A percentile compares a stretch with the other conserved stretches of the same genome.
phyloP scores from a whole-genome alignment of 2,888 invertebrate genomes.

The Ornithoptera alexandrae region DNA sequence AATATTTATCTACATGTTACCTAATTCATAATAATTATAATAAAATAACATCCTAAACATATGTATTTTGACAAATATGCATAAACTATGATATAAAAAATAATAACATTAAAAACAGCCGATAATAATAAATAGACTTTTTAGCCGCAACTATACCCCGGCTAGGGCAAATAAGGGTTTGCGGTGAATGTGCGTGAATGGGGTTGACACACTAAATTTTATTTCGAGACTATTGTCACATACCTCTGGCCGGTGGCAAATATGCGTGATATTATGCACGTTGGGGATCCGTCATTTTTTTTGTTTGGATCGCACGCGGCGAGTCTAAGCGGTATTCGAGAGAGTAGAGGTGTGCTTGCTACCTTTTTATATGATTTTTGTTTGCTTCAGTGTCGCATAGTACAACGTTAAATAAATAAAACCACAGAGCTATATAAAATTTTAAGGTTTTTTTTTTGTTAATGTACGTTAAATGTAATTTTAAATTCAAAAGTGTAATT shows the following conservation, averaged over 20 bases:
- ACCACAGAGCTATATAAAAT: background rate
- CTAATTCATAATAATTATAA: background rate
- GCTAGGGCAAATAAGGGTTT: constrained; percentile 17
- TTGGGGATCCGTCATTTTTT: constrained; percentile 27
- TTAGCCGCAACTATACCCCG: constrained; percentile 27
- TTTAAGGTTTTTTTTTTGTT: no score
- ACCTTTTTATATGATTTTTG: constrained; percentile 18
- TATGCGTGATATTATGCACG: constrained; percentile 26
- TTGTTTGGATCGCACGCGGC: constrained; percentile 27
- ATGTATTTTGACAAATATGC: background rate
- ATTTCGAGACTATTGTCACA: constrained; percentile 27
- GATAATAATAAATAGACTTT: constrained; percentile 27
- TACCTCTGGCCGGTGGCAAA: constrained; percentile 28
- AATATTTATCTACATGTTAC: background rate
- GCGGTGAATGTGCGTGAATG: constrained; percentile 28
- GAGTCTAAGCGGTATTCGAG: constrained; percentile 30
- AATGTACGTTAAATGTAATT: no score
- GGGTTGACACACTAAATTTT: constrained; percentile 27
- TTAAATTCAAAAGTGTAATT: no score
- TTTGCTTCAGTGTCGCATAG: constrained; percentile 14
- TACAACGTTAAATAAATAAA: background rate
- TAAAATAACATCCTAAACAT: background rate
- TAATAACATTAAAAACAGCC: background rate
- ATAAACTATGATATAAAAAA: background rate
- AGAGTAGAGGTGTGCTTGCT: constrained; percentile 10